Evolutionary conservation across 2,113 vertebrate species (phyloP), one percentile per base, ranked within the genome.

Genomic region (Cheirogaleus medius): DNA sequence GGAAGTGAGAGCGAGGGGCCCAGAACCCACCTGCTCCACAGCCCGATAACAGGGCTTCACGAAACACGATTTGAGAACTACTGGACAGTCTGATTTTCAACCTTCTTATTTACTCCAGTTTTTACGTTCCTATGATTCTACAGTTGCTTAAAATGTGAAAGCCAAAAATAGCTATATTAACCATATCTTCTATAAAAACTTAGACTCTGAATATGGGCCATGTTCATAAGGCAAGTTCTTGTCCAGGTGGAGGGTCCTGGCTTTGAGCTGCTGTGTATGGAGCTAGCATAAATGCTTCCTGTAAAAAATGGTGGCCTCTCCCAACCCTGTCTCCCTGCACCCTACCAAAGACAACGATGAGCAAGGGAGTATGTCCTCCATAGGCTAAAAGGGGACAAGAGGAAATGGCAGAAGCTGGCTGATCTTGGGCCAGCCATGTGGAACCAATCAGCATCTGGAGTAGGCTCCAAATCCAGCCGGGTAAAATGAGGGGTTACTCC

Each of bases 371-470:
- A 54, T 84, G 18, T 8, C 21, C 10, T 92, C n/a, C 20, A 87
- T 85, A 95, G 77, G 68, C 85, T 85, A 92, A 94, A 74, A 73
- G 68, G 32, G 52, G 39, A 58, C 84, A 39, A 74, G 83, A 97
- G 91, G 58, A 87, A 97, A 86, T 90, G 74, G 94, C 23, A 97
- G 80, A 92, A 94, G 32, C 84, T 96, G 87, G 83, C 39, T 91
- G 66, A 66, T 96, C 91, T 97, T 97, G 96, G 85, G 91, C 66
- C 85, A 97, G 69, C 92, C 98, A 47, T 86, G 91, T 68, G 87
- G 94, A 97, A 78, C 86, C 73, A 97, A 89, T 95, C 49, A 96
- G 85, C 76, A 93, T 74, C 86, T 96, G 83, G 60, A 95, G 80
- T 44, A 74, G 87, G 58, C 78, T 97, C 64, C 86, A 56, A 98